phyloP scores from a whole-genome alignment of 2,888 invertebrate genomes.

The Rambutsinella grinnellia region DNA sequence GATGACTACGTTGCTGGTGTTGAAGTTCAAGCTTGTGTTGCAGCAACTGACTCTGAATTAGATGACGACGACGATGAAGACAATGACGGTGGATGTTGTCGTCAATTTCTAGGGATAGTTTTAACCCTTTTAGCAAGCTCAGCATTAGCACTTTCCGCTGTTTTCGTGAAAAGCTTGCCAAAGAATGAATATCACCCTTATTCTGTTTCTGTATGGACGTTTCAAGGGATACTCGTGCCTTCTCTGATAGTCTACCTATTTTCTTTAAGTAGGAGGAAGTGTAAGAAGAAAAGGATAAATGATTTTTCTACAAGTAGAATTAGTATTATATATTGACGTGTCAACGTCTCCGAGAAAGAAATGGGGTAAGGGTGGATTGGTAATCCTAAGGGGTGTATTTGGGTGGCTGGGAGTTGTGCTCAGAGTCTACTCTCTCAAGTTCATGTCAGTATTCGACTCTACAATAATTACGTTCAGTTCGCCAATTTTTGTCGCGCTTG shows the following conservation, averaged over 20 bases:
- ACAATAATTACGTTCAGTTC: constrained; percentile 36
- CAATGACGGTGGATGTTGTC: not conserved
- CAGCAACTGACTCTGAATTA: not conserved
- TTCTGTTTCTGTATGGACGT: constrained; percentile 41
- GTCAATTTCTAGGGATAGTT: constrained; percentile 36
- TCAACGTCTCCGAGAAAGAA: not conserved
- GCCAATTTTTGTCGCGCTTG: constrained; percentile 42
- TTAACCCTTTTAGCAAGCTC: constrained; percentile 34
- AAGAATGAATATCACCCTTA: constrained; percentile 33
- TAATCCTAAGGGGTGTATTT: not conserved
- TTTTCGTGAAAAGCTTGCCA: constrained; percentile 25
- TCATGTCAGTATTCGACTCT: constrained; percentile 40
- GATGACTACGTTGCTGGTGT: constrained; percentile 6
- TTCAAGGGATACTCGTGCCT: constrained; percentile 44
- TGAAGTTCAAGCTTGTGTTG: constrained; percentile 28
- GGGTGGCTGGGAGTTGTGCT: constrained; percentile 3
- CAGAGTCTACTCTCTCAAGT: constrained; percentile 6
- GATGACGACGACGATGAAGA: not conserved
- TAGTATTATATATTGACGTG: not conserved
- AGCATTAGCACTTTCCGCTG: constrained; percentile 20
- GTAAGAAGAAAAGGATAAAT: too few species aligned
- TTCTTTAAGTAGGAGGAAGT: not conserved
- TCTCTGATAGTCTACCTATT: constrained; percentile 12
- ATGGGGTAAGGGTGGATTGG: not conserved
- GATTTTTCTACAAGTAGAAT: too few species aligned